Evolutionary conservation across 2,113 vertebrate genomes (phyloP), one percentile per base, ranked within the genome.

Genomic region (Colistium nudipinnis): DNA sequence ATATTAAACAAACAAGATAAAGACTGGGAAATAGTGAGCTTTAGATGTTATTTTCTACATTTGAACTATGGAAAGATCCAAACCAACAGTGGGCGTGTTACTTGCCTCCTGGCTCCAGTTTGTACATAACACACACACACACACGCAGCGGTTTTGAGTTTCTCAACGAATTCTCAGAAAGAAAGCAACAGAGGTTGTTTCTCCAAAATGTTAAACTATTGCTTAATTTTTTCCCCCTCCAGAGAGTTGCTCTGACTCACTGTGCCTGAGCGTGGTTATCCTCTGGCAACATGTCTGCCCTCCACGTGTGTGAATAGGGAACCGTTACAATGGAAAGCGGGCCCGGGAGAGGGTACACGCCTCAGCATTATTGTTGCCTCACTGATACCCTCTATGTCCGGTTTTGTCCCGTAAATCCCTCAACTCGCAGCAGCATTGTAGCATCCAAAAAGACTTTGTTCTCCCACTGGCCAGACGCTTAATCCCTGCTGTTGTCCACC

Each of bases 371-470:
- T 66, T n/a, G 55, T 69, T 69, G 44, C 24, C 67, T 25, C n/a
- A 13, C 76, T 81, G 78, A 70, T 62, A 60, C 52, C 70, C 55
- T 76, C 70, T 30, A 20, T 62, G 56, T 56, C 30, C 69, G 62
- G 75, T 68, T 88, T 86, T 89, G 84, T 90, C 66, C 59, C 4
- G 66, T 63, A 82, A 86, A 89, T 89, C 82, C 80, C 69, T n/a
- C 49, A 35, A 80, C 73, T 71, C 56, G 62, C 54, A 78, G 47
- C 61, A 35, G 62, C 60, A 30, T 73, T 78, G 59, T 53, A 63
- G 57, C 61, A 68, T 76, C 73, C 68, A 80, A 85, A n/a, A 79
- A 57, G 82, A 76, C 47, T 72, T 57, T 60, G 65, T 76, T 70
- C 75, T 85, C 83, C 78, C 74, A 45, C 67, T 22, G 59, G 66